phyloP scores from a whole-genome alignment of 2,797 vertebrate genomes.

The Columba guinea region DNA sequence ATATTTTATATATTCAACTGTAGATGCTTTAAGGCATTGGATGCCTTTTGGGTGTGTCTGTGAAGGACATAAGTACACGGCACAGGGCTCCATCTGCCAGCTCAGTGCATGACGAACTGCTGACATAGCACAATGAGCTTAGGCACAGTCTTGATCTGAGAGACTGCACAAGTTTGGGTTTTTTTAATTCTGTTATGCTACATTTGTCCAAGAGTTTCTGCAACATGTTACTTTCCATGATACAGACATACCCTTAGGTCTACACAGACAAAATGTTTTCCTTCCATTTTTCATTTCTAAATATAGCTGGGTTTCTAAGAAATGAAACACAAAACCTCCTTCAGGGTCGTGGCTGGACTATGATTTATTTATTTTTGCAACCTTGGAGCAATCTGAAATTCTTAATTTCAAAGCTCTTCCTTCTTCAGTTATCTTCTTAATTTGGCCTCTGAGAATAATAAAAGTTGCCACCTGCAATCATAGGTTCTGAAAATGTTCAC shows the following conservation, averaged over 20 bases:
- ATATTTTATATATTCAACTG: background rate
- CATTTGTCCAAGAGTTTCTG: background rate
- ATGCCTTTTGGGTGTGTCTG: background rate
- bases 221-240: background rate
- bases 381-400: background rate
- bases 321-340: background rate
- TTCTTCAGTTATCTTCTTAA: background rate
- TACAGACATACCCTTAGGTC: background rate
- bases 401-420: background rate
- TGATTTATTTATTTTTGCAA: background rate
- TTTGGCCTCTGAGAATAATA: background rate
- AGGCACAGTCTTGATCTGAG: background rate
- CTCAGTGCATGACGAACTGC: background rate
- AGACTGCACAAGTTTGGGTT: background rate
- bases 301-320: background rate
- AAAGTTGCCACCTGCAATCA: background rate
- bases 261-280: background rate
- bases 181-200: background rate
- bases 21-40: background rate
- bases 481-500: background rate
- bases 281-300: background rate
- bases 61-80: background rate
- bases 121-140: background rate
- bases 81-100: background rate
- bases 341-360: background rate